A percentile compares a stretch with the other conserved stretches of the same genome.
These are phyloP conservation scores for Labrus mixtus DNA, from an alignment of 2,113 vertebrate genomes.

Conservation along the genomic window DNA sequence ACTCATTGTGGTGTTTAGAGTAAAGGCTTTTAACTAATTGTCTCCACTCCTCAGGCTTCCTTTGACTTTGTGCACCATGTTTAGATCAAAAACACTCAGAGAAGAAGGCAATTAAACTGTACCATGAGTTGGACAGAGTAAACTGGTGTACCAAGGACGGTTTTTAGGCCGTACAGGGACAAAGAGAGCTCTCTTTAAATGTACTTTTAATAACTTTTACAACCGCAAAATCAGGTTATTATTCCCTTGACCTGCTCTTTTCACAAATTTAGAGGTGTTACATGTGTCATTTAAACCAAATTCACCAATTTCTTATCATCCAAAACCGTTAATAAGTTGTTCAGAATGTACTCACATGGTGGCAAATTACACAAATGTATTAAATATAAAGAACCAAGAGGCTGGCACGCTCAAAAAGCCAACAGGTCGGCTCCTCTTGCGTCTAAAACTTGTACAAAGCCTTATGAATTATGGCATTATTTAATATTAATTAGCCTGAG, in stretches of 20 bases:
- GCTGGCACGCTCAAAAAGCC: too few species aligned
- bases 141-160: conserved; percentile 18
- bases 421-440: neutral
- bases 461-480: too few species aligned
- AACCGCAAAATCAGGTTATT: neutral
- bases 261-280: neutral
- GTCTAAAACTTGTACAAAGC: too few species aligned
- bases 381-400: neutral
- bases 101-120: conserved; percentile 22
- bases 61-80: conserved; percentile 40
- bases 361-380: neutral
- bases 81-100: conserved; percentile 34
- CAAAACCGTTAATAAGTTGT: neutral
- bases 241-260: too few species aligned
- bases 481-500: neutral
- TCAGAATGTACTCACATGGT: neutral
- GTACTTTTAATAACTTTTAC: conserved; percentile 11
- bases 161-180: neutral
- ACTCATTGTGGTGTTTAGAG: conserved; percentile 20
- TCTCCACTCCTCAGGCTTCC: conserved; percentile 27
- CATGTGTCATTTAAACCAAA: neutral
- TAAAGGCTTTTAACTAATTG: conserved; percentile 54
- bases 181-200: conserved; percentile 4
- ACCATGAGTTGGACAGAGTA: neutral
- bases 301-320: neutral